Conservation (phyloP, 2,888 invertebrate species). For the Holacanthella duospinosa region DNA sequence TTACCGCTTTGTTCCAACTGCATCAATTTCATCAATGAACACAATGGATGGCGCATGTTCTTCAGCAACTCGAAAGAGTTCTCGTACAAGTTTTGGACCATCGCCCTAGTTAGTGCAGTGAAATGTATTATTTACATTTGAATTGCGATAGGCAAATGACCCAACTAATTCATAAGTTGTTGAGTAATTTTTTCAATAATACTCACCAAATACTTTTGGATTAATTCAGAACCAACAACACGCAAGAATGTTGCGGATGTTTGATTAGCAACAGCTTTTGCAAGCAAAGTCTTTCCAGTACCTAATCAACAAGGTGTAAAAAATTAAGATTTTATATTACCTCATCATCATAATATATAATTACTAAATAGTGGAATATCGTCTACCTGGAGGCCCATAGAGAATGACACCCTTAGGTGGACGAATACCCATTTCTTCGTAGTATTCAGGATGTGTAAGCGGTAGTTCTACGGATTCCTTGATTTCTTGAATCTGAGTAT, state of each 20-base stretch:
- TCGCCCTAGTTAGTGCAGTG: conserved; percentile 56
- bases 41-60: conserved; percentile 99
- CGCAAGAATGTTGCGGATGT: conserved; percentile 97
- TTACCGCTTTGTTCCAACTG: conserved; percentile 33
- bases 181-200: neutral
- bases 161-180: neutral
- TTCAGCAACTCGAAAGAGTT: conserved; percentile 96
- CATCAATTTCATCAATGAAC: conserved; percentile 98
- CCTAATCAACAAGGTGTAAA: too few relatives aligned
- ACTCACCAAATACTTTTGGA: conserved; percentile 87
- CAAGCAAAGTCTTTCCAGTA: conserved; percentile 93
- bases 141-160: too few relatives aligned
- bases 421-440: conserved; percentile 99
- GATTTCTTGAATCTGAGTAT: conserved; percentile 94
- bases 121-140: neutral
- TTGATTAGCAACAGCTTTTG: conserved; percentile 98
- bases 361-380: neutral
- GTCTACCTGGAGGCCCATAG: conserved; percentile 60
- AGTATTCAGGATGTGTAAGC: conserved; percentile 97
- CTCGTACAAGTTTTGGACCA: conserved; percentile 94
- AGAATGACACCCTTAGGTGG: conserved; percentile 98
- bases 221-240: conserved; percentile 98
- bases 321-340: neutral
- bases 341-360: neutral
- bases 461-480: conserved; percentile 98